phyloP scores from a whole-genome alignment of 2,888 invertebrate species.

The Villa cingulata region DNA sequence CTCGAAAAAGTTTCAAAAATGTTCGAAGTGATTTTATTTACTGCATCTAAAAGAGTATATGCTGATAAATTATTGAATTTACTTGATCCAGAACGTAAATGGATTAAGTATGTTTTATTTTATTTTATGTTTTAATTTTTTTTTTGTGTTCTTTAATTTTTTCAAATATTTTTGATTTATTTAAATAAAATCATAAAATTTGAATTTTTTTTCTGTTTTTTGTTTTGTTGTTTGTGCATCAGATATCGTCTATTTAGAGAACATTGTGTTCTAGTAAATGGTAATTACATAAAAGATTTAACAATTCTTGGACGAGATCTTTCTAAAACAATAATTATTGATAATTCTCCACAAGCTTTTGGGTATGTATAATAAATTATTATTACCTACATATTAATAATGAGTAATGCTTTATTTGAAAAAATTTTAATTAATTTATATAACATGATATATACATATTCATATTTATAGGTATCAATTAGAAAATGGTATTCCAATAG shows the following conservation, averaged over 20 bases:
- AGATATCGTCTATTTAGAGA: conserved; percentile 77
- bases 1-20: conserved; percentile 72
- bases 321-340: conserved; percentile 73
- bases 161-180: background rate
- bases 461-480: conserved; percentile 42
- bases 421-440: conserved; percentile 1
- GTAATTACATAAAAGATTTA: conserved; percentile 92
- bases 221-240: conserved; percentile 2
- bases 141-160: background rate
- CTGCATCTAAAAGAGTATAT: conserved; percentile 89
- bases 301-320: conserved; percentile 85
- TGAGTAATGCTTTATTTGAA: no score
- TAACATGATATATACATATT: background rate
- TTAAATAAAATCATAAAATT: no score
- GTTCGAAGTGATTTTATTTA: conserved; percentile 90
- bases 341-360: conserved; percentile 87
- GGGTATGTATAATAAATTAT: conserved; percentile 43
- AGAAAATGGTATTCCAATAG: conserved; percentile 93
- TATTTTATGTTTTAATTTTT: conserved; percentile 5
- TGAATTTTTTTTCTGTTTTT: background rate
- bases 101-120: conserved; percentile 44
- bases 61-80: conserved; percentile 86
- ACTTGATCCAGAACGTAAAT: conserved; percentile 73
- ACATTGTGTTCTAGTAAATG: conserved; percentile 88
- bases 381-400: no score